Percentiles rank a stretch among this genome's conserved stretches.
Evolutionary conservation across 2,888 invertebrate species (phyloP).

Genomic region (Lasioglossum villosulum): DNA sequence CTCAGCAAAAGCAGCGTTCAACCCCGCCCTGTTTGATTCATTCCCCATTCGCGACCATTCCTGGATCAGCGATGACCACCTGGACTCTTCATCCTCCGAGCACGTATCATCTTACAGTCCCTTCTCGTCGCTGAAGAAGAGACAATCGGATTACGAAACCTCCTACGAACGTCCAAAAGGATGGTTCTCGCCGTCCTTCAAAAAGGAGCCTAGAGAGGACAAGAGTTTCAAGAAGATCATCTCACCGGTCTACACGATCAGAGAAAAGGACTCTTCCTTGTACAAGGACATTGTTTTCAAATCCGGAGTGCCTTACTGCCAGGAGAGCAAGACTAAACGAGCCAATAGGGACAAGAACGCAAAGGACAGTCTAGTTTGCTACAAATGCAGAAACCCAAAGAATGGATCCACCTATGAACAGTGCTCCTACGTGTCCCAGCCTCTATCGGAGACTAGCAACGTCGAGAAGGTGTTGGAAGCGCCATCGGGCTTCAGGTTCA

Average conservation of each 20-base stretch:
- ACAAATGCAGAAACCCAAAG: constrained; percentile 86
- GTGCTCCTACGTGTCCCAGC: constrained; percentile 85
- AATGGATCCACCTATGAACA: constrained; percentile 86
- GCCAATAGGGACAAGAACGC: neutral
- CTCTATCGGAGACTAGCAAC: constrained; percentile 28
- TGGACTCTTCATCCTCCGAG: constrained; percentile 56
- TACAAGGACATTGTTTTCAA: constrained; percentile 67
- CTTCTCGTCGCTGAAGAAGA: constrained; percentile 17
- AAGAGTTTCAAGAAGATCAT: constrained; percentile 73
- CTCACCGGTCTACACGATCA: constrained; percentile 63
- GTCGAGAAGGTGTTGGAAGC: constrained; percentile 3
- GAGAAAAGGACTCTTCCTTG: constrained; percentile 60
- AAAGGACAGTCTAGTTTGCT: constrained; percentile 84
- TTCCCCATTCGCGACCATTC: constrained; percentile 39
- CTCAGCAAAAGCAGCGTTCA: constrained; percentile 59
- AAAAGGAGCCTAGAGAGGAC: constrained; percentile 70
- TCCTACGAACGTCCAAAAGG: constrained; percentile 30
- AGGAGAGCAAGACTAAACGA: constrained; percentile 63
- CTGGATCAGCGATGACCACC: constrained; percentile 36
- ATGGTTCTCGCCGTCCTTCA: constrained; percentile 38
- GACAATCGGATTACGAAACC: neutral
- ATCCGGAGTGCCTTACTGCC: constrained; percentile 72
- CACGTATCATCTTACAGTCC: constrained; percentile 24
- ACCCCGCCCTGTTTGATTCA: constrained; percentile 53
- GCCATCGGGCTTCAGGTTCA: constrained; percentile 38